phyloP scores from a whole-genome alignment of 2,888 invertebrate genomes.

The Euphydryas editha region DNA sequence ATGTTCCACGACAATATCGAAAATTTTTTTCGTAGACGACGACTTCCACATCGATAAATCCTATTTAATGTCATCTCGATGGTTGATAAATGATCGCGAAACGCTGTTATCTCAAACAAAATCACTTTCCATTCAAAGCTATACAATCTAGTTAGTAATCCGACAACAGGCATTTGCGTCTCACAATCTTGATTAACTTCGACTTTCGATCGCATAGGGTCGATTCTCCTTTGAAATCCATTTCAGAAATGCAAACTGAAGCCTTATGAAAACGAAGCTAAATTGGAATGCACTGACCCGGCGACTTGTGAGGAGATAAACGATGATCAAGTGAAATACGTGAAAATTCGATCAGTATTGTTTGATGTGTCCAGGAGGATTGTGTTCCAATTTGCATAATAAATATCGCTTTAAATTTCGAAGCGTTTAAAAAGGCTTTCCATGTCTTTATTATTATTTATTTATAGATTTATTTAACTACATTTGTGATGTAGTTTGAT shows the following conservation, averaged over 20 bases:
- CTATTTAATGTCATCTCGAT: neutral
- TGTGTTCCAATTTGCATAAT: no score
- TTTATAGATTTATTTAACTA: no score
- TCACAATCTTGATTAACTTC: conserved; percentile 8
- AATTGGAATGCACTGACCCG: conserved; percentile 66
- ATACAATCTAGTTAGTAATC: conserved; percentile 18
- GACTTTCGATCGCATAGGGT: conserved; percentile 20
- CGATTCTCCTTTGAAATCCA: conserved; percentile 25
- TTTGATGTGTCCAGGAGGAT: neutral
- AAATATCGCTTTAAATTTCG: no score
- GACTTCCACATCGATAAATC: neutral
- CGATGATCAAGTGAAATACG: conserved; percentile 24
- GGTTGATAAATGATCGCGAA: conserved; percentile 7
- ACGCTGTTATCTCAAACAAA: conserved; percentile 5
- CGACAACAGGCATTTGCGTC: conserved; percentile 18
- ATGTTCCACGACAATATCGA: neutral
- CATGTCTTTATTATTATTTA: no score
- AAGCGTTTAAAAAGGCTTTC: no score
- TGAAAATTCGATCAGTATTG: conserved; percentile 24
- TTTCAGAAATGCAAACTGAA: conserved; percentile 23
- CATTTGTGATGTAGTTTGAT: no score
- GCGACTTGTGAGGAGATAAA: conserved; percentile 14
- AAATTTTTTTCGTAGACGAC: neutral
- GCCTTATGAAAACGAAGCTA: conserved; percentile 58
- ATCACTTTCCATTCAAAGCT: conserved; percentile 16